phyloP scores from a whole-genome alignment of 92 coral and sea anemone species.

The Nematostella vectensis region DNA sequence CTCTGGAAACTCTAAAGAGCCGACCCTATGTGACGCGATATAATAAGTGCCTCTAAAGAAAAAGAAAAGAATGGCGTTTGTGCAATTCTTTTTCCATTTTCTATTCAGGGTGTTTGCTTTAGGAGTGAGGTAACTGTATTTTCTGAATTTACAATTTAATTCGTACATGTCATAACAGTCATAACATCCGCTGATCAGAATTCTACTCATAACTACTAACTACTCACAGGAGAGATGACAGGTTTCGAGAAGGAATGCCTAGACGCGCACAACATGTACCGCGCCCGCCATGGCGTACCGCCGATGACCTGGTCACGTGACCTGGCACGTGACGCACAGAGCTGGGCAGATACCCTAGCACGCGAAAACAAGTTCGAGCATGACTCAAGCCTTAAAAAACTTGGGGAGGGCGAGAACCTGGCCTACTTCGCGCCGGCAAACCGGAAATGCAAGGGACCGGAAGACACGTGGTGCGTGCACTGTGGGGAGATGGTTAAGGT shows the following conservation, averaged over 20 bases:
- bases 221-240: conserved; percentile 3
- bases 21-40: too few species aligned
- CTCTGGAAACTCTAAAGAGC: too few species aligned
- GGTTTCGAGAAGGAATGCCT: conserved; percentile 22
- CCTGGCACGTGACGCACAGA: conserved; percentile 38
- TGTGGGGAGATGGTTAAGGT: conserved; percentile 38
- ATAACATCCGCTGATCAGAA: too few species aligned
- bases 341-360: conserved; percentile 40
- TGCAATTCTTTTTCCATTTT: too few species aligned
- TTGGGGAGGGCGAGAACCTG: conserved; percentile 49
- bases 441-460: conserved; percentile 18
- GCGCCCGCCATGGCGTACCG: conserved; percentile 32
- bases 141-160: too few species aligned
- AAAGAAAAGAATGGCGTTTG: too few species aligned
- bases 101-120: too few species aligned
- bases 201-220: too few species aligned
- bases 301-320: conserved; percentile 44
- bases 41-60: too few species aligned
- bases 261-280: conserved; percentile 38
- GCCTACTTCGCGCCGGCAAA: conserved; percentile 23
- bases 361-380: conserved; percentile 19
- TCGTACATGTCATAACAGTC: too few species aligned
- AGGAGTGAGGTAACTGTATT: too few species aligned
- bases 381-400: conserved; percentile 21
- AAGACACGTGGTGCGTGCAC: conserved; percentile 25